phyloP scores from a whole-genome alignment of 2,888 invertebrate species.

The Scaptomyza reducta region DNA sequence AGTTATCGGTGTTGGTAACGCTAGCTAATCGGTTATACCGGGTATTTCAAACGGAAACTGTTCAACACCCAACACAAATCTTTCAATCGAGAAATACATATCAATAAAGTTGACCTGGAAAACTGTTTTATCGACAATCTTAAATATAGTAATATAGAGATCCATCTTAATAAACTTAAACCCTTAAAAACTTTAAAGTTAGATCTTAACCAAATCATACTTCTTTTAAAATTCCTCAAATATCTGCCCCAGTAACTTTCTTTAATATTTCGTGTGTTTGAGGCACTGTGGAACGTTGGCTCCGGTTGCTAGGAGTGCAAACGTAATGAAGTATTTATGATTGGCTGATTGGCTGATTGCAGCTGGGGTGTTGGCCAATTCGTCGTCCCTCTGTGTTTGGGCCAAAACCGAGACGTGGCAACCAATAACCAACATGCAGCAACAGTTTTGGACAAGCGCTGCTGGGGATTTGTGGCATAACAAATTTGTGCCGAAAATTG shows the following conservation, averaged over 20 bases:
- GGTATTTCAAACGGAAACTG: neutral
- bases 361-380: constrained; percentile 36
- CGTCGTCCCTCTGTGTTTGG: constrained; percentile 40
- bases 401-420: constrained; percentile 22
- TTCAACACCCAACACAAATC: too few species aligned
- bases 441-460: constrained; percentile 67
- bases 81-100: too few species aligned
- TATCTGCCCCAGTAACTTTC: neutral
- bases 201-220: too few species aligned
- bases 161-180: too few species aligned
- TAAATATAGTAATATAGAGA: too few species aligned
- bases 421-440: constrained; percentile 20
- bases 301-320: constrained; percentile 27
- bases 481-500: constrained; percentile 61
- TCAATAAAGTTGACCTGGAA: too few species aligned
- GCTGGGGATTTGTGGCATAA: constrained; percentile 74
- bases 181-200: too few species aligned
- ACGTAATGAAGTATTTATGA: constrained; percentile 75
- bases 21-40: too few species aligned
- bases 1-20: neutral
- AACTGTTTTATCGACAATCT: too few species aligned
- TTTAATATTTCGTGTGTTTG: neutral
- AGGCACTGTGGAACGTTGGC: constrained; percentile 29
- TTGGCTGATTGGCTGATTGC: constrained; percentile 64
- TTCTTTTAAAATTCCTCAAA: too few species aligned